Evolutionary conservation across 2,113 vertebrate species (phyloP).

Genomic region (Alethe diademata): DNA sequence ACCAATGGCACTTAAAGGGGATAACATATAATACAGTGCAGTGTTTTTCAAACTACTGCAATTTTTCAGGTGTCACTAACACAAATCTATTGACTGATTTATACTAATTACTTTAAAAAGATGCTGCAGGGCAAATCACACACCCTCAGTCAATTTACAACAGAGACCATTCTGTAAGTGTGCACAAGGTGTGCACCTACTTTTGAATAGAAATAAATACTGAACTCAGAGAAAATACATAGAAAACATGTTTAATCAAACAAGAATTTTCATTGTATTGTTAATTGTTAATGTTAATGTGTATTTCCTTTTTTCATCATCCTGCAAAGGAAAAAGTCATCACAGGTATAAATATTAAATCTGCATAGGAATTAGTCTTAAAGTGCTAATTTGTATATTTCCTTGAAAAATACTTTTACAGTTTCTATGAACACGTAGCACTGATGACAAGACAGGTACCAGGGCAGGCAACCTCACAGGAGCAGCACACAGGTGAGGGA

Average conservation of each 20-base stretch:
- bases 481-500: background rate
- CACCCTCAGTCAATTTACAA: slow-evolving; percentile 26
- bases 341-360: background rate
- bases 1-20: slow-evolving; percentile 13
- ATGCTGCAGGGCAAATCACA: slow-evolving; percentile 38
- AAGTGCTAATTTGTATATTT: background rate
- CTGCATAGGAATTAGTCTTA: background rate
- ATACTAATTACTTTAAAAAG: slow-evolving; percentile 54
- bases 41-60: background rate
- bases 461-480: background rate
- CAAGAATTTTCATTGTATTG: background rate
- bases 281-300: background rate
- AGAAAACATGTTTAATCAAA: background rate
- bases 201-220: slow-evolving; percentile 11
- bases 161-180: background rate
- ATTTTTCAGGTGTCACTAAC: slow-evolving; percentile 12
- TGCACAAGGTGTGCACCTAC: background rate
- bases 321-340: background rate
- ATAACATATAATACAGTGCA: background rate
- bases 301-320: background rate
- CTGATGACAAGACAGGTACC: background rate
- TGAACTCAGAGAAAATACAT: background rate
- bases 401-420: background rate
- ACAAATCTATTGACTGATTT: slow-evolving; percentile 39
- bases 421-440: background rate